Evolutionary conservation across 2,113 vertebrate genomes (phyloP), one percentile per base, ranked within the genome.

Genomic region (Elephas maximus): DNA sequence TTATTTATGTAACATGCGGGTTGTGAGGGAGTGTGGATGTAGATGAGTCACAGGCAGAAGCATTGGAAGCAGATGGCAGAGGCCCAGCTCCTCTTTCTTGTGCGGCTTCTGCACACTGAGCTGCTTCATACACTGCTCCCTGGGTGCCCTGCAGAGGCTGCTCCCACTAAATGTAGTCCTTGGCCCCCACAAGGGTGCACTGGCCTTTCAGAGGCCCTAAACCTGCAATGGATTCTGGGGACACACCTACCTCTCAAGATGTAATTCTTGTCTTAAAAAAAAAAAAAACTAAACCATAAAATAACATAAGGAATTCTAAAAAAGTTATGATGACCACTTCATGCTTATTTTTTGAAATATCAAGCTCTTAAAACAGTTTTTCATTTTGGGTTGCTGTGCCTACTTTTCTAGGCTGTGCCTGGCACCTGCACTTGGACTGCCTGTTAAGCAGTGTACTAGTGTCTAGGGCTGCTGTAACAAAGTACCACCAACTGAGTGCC

Each of bases 281-380:
- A 26, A 23, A 87, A 93, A 63, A 93, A 37, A 78, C 69, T 57
- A 90, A 87, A 53, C 87, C 65, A 69, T 79, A 97, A 97, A 97
- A 93, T 88, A 97, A 67, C 95, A 97, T 92, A 96, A 94, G 96
- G 94, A 95, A 96, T 97, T 93, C 93, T 96, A 97, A 95, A 97
- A 97, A 94, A 96, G 95, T 92, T 96, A 77, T 41, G 90, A 88
- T 97, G 97, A 98, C 96, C 94, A 97, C 93, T 96, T 97, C 96
- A 81, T 80, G 87, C 84, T 96, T 97, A 95, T 97, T 96, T 98
- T 97, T 94, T 96, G 83, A 98, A 98, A 98, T 97, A 98, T 51
- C 97, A 98, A 95, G 88, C 93, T 92, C 63, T 88, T 86, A 91
- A 94, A 89, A 94, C 65, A 65, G 20, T 71, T 84, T 77, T 79